Percentiles rank a stretch among this genome's conserved stretches.
These are phyloP conservation scores for Cromileptes altivelis DNA, from an alignment of 2,113 vertebrate species.

Conservation along the genomic window DNA sequence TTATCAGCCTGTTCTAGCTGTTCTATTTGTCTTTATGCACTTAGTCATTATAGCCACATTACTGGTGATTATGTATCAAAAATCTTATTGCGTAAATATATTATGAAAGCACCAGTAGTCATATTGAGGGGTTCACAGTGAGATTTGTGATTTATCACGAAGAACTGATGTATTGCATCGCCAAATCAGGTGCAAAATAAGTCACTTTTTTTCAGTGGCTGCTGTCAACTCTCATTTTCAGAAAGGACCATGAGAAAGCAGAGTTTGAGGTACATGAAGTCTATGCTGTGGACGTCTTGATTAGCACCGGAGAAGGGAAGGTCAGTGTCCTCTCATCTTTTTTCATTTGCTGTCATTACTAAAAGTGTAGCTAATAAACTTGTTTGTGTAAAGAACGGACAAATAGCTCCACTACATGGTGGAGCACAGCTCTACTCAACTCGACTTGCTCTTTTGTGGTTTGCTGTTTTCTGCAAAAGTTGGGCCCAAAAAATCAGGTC, in stretches of 20 bases:
- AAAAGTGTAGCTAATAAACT: background rate
- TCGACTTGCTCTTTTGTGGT: too few relatives aligned
- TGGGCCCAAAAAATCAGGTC: too few relatives aligned
- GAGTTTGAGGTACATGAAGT: conserved; percentile 98
- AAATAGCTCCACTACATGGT: too few relatives aligned
- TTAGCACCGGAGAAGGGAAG: conserved; percentile 98
- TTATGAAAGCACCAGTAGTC: too few relatives aligned
- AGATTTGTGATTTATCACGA: background rate
- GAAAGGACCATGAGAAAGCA: conserved; percentile 98
- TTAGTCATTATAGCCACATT: background rate
- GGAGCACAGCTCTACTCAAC: too few relatives aligned
- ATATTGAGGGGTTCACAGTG: too few relatives aligned
- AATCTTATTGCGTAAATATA: too few relatives aligned
- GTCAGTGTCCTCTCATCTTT: conserved; percentile 76
- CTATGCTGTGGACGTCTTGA: conserved; percentile 95
- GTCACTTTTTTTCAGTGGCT: background rate
- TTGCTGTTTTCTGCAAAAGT: too few relatives aligned
- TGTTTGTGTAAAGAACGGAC: background rate
- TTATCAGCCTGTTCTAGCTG: too few relatives aligned
- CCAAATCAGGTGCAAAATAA: background rate
- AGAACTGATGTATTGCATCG: background rate
- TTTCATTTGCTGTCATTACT: background rate
- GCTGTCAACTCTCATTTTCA: conserved; percentile 55
- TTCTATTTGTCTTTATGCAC: background rate
- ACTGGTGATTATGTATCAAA: background rate